Evolutionary conservation across 2,888 invertebrate genomes (phyloP), one percentile per base, ranked within the genome.

Genomic region (Julus scanicus): DNA sequence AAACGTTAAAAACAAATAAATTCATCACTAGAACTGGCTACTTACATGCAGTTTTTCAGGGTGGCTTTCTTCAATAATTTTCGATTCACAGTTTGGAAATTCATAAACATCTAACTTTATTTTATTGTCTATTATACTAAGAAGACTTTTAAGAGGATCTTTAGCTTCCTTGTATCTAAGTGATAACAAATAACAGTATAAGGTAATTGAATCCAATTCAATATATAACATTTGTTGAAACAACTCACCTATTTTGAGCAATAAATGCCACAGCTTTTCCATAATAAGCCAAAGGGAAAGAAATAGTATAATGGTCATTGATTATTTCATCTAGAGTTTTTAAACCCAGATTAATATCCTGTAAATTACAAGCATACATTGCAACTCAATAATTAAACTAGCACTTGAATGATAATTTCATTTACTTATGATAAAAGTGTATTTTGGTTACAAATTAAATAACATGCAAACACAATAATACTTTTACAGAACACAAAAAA

Each of bases 231-330:
- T 49, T 11, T 40, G 83, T 39, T 17, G n/a, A 20, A 84, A 88
- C 53, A 17, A 20, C 39, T 87, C 86, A 89, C 89, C 88, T 88
- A 86, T 90, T 89, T 87, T 89, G 84, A 49, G 88, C 89, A 39
- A 53, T 17, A 71, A 48, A 49, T 85, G 44, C 85, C 5, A 85
- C 40, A 20, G 85, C 90, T 17, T 89, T 57, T 29, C 89, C 88
- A 88, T 89, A 90, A 87, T 89, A 89, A 5, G 88, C 89, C 86
- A 89, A 87, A 37, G 89, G 90, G 53, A 90, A 90, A 17, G 13
- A 29, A 40, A 88, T 20, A 83, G 44, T 49, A 85, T 20, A 37
- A 40, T 89, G 84, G 37, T 89, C 80, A 40, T 89, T 87, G 20
- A 84, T 86, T 15, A 89, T 89, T 86, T 87, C 89, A 37, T 89